These are phyloP conservation scores for Spheniscus mendiculus DNA, from an alignment of 2,113 vertebrate genomes.

Conservation along the genomic window DNA sequence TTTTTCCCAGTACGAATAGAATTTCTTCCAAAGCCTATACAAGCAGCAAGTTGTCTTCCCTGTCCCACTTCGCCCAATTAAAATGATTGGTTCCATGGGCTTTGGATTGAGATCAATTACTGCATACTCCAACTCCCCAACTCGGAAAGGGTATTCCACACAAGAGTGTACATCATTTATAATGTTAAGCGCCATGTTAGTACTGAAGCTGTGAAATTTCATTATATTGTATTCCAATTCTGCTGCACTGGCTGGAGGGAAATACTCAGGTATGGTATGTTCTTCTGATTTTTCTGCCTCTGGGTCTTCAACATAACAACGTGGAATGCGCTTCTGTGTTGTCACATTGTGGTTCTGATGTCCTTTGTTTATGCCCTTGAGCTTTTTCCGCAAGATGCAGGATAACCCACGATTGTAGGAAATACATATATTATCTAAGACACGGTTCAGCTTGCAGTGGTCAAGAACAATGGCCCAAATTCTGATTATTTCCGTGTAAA, in stretches of 20 bases:
- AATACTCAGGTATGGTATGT: conserved; percentile 66
- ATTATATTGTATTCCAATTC: conserved; percentile 82
- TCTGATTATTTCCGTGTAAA: conserved; percentile 84
- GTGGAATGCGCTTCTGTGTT: conserved; percentile 70
- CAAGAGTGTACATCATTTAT: conserved; percentile 70
- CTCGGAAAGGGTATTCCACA: conserved; percentile 83
- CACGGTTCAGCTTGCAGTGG: conserved; percentile 74
- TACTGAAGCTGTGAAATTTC: conserved; percentile 87
- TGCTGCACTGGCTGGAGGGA: conserved; percentile 78
- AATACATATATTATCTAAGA: conserved; percentile 71
- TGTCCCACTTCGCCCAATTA: conserved; percentile 83
- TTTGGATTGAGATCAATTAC: conserved; percentile 81
- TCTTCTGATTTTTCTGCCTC: conserved; percentile 49
- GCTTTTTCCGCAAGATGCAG: conserved; percentile 80
- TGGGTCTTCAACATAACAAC: conserved; percentile 76
- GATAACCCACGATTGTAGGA: conserved; percentile 78
- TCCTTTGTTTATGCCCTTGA: conserved; percentile 73
- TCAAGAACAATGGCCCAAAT: conserved; percentile 84
- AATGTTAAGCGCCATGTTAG: conserved; percentile 82
- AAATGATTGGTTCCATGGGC: conserved; percentile 80
- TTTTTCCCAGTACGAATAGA: conserved; percentile 78
- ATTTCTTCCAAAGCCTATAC: conserved; percentile 83
- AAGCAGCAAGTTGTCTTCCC: conserved; percentile 85
- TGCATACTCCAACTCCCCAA: conserved; percentile 79
- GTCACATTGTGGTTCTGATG: conserved; percentile 46